A percentile compares a stretch with the other conserved stretches of the same genome.
Conservation (phyloP, 2,888 invertebrate genomes). For the Helleia helle region DNA sequence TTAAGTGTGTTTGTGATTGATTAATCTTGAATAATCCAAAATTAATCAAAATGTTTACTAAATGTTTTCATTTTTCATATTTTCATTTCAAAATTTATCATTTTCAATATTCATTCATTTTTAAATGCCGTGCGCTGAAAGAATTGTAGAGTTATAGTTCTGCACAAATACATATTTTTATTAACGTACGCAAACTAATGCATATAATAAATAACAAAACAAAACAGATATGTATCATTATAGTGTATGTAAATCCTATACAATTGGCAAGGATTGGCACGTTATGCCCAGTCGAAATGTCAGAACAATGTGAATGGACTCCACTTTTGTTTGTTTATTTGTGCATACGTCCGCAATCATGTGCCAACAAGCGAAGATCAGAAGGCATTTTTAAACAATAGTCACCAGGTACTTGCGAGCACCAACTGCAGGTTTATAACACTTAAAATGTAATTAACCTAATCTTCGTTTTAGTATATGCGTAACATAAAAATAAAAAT, state of each 20-base stretch:
- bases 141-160: too few relatives aligned
- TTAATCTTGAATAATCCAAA: too few relatives aligned
- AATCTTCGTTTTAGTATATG: too few relatives aligned
- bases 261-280: constrained; percentile 50
- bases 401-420: constrained; percentile 20
- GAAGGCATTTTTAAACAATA: constrained; percentile 45
- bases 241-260: constrained; percentile 23
- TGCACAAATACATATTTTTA: constrained; percentile 10
- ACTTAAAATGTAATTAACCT: too few relatives aligned
- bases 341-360: constrained; percentile 57
- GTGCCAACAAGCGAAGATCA: constrained; percentile 56
- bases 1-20: too few relatives aligned
- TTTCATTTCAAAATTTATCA: too few relatives aligned
- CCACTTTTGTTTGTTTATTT: constrained; percentile 59
- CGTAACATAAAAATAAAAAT: too few relatives aligned
- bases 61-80: too few relatives aligned
- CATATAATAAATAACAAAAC: constrained; percentile 13
- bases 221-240: constrained; percentile 16
- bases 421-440: background rate
- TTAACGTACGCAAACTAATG: constrained; percentile 13
- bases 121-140: too few relatives aligned
- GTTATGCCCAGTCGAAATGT: constrained; percentile 53
- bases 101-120: too few relatives aligned
- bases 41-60: too few relatives aligned
- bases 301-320: constrained; percentile 67